Evolutionary conservation across 2,888 invertebrate genomes (phyloP).

Genomic region (Apotomis capreana): DNA sequence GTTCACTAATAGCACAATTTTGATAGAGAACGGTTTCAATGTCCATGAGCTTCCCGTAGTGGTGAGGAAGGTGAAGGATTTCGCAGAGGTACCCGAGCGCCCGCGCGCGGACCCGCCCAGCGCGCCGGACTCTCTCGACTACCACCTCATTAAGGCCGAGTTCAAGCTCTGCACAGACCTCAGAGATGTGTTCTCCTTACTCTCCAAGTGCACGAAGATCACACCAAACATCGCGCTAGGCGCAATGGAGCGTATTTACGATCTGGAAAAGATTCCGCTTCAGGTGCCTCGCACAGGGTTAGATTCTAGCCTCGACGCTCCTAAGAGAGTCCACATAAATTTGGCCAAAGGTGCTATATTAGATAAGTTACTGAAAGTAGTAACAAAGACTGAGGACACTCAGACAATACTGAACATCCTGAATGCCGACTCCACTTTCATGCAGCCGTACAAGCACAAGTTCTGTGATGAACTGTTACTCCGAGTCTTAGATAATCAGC

Average conservation of each 20-base stretch:
- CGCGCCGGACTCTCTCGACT: constrained; percentile 62
- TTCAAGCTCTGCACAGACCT: constrained; percentile 74
- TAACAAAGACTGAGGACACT: constrained; percentile 76
- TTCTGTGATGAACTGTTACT: constrained; percentile 85
- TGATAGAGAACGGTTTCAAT: constrained; percentile 86
- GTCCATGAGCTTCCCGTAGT: constrained; percentile 87
- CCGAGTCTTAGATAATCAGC: constrained; percentile 83
- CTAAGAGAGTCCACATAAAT: constrained; percentile 61
- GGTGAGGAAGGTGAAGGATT: constrained; percentile 79
- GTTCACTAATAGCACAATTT: constrained; percentile 77
- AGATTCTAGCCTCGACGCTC: constrained; percentile 21
- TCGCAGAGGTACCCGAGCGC: constrained; percentile 62
- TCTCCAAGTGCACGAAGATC: constrained; percentile 78
- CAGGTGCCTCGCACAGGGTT: constrained; percentile 50
- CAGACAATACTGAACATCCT: constrained; percentile 75
- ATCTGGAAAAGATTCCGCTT: constrained; percentile 67
- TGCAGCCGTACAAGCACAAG: constrained; percentile 75
- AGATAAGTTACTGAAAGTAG: constrained; percentile 73
- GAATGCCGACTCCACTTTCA: constrained; percentile 67
- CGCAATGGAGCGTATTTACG: constrained; percentile 77
- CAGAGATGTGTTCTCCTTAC: constrained; percentile 73
- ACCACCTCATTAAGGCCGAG: constrained; percentile 74
- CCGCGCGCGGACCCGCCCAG: constrained; percentile 49
- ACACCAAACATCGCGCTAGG: constrained; percentile 79
- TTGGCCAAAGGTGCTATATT: constrained; percentile 76